These are phyloP conservation scores for Parotia lawesii DNA, from an alignment of 2,113 vertebrate genomes.

Conservation along the genomic window DNA sequence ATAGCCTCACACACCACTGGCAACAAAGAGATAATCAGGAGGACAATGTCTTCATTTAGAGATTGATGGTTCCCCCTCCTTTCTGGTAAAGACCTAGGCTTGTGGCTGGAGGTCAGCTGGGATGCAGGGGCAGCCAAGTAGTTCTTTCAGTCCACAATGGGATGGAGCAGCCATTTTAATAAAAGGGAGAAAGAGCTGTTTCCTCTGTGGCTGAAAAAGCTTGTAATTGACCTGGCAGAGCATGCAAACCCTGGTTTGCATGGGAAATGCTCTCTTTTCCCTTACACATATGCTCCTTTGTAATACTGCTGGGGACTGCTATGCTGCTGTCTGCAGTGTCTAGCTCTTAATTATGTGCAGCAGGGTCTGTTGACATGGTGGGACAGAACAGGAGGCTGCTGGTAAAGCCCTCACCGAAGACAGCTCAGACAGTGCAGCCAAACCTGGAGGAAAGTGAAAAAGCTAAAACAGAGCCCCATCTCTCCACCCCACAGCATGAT, in stretches of 20 bases:
- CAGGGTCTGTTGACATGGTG: background rate
- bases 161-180: constrained; percentile 16
- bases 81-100: constrained; percentile 20
- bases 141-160: background rate
- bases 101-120: constrained; percentile 19
- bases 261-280: constrained; percentile 9
- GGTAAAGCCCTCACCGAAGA: background rate
- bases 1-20: background rate
- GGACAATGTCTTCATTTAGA: constrained; percentile 32
- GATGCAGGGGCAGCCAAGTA: constrained; percentile 12
- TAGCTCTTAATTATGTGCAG: background rate
- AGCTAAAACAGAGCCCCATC: background rate
- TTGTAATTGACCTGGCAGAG: constrained; percentile 45
- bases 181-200: constrained; percentile 18
- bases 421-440: background rate
- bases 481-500: background rate
- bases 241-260: constrained; percentile 13
- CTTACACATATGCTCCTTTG: constrained; percentile 9
- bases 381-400: background rate
- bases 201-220: constrained; percentile 17
- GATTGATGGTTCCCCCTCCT: background rate
- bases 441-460: background rate
- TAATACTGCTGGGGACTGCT: background rate
- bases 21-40: constrained; percentile 3
- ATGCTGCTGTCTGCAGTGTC: background rate